Conservation (phyloP, 2,113 vertebrate genomes). For the Deroptyus accipitrinus region DNA sequence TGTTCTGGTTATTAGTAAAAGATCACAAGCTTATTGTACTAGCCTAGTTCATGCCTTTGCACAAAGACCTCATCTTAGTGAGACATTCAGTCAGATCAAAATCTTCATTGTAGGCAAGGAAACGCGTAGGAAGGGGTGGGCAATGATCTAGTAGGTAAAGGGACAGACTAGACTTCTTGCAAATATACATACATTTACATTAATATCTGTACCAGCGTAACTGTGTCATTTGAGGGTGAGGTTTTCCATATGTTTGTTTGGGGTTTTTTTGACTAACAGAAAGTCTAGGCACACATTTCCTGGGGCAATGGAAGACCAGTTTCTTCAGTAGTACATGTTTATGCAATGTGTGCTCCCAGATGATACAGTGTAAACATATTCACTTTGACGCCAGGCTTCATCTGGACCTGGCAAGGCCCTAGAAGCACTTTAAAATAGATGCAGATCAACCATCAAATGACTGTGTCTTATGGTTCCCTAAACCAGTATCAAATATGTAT, state of each 20-base stretch:
- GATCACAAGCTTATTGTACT: background rate
- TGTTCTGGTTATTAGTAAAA: background rate
- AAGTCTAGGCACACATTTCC: background rate
- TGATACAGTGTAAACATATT: accelerated
- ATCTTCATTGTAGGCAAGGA: background rate
- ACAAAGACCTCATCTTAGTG: background rate
- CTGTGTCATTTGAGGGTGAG: background rate
- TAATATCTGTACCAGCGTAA: background rate
- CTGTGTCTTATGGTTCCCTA: background rate
- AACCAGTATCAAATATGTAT: background rate
- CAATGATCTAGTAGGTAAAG: background rate
- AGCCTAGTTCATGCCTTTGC: background rate
- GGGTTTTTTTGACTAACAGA: background rate
- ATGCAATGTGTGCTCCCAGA: background rate
- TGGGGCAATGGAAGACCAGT: background rate
- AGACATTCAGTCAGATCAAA: background rate
- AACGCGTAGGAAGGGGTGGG: background rate
- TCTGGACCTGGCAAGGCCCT: background rate
- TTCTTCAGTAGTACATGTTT: background rate
- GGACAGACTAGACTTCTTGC: background rate
- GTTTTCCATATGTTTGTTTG: background rate
- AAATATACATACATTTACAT: background rate
- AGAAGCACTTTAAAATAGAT: background rate
- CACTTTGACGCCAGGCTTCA: background rate
- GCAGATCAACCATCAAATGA: background rate